Percentiles rank a stretch among this genome's conserved stretches.
These are phyloP conservation scores for Mormoops blainvillei DNA, from an alignment of 2,113 vertebrate genomes.

Conservation along the genomic window DNA sequence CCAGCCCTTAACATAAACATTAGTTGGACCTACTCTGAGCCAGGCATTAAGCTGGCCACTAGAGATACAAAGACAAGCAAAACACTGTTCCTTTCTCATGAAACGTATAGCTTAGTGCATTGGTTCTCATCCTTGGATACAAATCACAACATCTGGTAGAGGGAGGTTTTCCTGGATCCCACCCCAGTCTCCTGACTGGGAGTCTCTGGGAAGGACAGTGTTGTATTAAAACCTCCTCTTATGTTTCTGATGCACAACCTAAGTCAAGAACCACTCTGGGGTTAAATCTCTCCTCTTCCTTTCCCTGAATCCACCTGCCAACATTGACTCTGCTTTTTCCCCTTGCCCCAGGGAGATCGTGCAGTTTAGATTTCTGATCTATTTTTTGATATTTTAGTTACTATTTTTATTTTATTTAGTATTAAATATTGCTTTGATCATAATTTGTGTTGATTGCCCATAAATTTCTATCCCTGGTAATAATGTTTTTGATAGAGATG, in stretches of 20 bases:
- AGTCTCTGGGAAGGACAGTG: not conserved
- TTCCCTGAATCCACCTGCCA: not conserved
- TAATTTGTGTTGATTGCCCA: not conserved
- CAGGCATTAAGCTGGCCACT: not conserved
- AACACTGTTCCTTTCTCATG: not conserved
- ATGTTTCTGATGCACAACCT: not conserved
- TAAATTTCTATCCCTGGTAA: not conserved
- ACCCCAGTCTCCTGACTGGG: not conserved
- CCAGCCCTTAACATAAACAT: not conserved
- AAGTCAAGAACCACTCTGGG: not conserved
- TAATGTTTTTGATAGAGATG: not conserved
- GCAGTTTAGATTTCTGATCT: not conserved
- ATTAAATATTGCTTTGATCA: not conserved
- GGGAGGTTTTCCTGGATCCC: not conserved
- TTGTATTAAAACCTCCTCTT: not conserved
- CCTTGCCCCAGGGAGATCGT: not conserved
- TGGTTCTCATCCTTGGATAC: not conserved
- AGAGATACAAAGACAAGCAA: not conserved
- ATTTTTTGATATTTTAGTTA: not conserved
- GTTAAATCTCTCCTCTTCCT: not conserved
- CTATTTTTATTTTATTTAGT: not conserved
- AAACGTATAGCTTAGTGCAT: not conserved
- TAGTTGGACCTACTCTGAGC: not conserved
- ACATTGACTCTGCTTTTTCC: not conserved
- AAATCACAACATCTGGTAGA: not conserved